Conservation (phyloP, 2,113 vertebrate genomes). For the Datnioides undecimradiatus region DNA sequence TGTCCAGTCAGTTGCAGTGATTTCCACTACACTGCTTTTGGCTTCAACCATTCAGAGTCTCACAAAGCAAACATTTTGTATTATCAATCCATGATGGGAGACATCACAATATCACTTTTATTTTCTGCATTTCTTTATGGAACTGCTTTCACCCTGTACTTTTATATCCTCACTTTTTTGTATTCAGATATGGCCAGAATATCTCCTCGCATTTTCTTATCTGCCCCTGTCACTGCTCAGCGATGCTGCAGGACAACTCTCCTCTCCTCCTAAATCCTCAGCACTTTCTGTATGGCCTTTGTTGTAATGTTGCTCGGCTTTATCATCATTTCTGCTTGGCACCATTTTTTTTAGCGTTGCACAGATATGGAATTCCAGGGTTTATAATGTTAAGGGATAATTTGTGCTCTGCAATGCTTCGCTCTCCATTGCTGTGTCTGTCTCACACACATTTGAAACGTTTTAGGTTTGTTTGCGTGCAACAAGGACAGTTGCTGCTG, state of each 20-base stretch:
- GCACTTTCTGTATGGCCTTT: background rate
- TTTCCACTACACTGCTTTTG: background rate
- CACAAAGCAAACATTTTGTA: slow-evolving; percentile 2
- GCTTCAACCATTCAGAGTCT: background rate
- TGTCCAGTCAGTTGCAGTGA: background rate
- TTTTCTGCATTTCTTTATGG: background rate
- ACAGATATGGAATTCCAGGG: background rate
- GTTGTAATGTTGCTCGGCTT: background rate
- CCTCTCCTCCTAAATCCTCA: background rate
- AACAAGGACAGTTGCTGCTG: no score
- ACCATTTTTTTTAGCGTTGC: background rate
- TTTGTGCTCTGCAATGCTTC: no score
- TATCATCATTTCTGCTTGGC: background rate
- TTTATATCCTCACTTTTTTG: background rate
- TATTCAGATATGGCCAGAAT: background rate
- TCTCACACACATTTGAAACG: no score
- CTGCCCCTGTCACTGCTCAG: background rate
- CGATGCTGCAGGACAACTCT: background rate
- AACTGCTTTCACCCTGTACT: background rate
- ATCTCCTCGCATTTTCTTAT: background rate
- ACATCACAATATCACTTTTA: background rate
- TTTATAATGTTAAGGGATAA: background rate
- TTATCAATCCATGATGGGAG: background rate
- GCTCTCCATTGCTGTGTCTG: no score
- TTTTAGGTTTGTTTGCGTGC: no score